Evolutionary conservation across 2,113 vertebrate species (phyloP).

Genomic region (Indri indri): DNA sequence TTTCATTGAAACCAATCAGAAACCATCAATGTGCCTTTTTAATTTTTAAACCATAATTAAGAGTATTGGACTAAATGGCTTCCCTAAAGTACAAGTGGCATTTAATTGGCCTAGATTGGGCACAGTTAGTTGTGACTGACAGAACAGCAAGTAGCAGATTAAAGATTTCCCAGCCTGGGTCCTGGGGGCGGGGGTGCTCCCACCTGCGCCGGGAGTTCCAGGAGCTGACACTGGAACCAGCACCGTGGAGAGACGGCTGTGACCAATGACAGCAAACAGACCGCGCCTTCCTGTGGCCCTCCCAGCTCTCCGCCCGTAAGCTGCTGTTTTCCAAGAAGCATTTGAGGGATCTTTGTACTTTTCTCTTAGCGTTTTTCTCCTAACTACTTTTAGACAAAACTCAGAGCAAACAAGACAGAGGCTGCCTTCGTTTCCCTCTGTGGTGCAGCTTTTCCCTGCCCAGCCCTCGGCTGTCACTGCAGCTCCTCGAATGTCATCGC

Average conservation of each 20-base stretch:
- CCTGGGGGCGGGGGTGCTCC: fast-evolving
- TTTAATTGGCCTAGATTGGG: conserved; percentile 76
- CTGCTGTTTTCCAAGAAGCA: not conserved
- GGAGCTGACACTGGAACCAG: fast-evolving
- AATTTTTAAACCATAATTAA: conserved; percentile 80
- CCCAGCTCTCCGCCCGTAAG: too few relatives aligned
- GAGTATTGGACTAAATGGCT: conserved; percentile 79
- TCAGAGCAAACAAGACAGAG: not conserved
- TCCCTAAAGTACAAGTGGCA: conserved; percentile 57
- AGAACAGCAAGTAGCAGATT: not conserved
- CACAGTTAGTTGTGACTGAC: conserved; percentile 42
- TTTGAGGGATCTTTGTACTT: not conserved
- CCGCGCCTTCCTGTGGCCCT: fast-evolving
- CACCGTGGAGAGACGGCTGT: fast-evolving
- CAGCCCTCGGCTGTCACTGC: not conserved
- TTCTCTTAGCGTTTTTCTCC: not conserved
- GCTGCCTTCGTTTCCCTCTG: not conserved
- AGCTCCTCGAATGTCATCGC: not conserved
- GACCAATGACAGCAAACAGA: fast-evolving
- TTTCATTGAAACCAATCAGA: conserved; percentile 76
- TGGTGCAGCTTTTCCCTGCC: fast-evolving
- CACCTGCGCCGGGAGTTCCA: fast-evolving
- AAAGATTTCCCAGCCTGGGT: not conserved
- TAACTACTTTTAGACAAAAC: not conserved
- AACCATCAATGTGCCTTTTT: conserved; percentile 81